Evolutionary conservation across 2,888 invertebrate genomes (phyloP), one percentile per base, ranked within the genome.

Genomic region (Scaeva pyrastri): DNA sequence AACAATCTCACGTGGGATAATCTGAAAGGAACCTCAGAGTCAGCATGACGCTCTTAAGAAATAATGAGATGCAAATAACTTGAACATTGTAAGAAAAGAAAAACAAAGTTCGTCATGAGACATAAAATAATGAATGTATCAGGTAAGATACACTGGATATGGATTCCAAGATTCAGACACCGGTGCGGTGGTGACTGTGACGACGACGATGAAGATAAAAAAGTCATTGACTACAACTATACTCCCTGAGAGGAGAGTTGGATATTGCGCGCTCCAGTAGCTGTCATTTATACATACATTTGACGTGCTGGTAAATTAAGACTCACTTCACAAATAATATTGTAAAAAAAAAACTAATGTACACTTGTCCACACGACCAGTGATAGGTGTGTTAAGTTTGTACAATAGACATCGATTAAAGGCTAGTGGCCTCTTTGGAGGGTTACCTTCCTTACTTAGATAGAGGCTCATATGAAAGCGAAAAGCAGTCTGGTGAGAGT

Each of bases 21-120:
- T 85, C 81, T 56, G 85, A 75, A 76, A 77, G 68, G 81, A 75
- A 71, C 71, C 70, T 48, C n/a, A 41, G 21, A 64, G 60, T 73
- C 50, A 62, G 52, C 73, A 78, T 48, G 58, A 23, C n/a, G 21
- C 64, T 68, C 72, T 85, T 23, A 68, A 70, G 56, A 77, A 73
- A 73, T 81, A 85, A 85, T 80, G 81, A 80, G 85, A 85, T 81
- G 85, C 85, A 85, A 85, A 81, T 76, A 81, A 81, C 81, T 76
- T 85, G 81, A 81, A 76, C 70, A 85, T 73, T 76, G 68, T 81
- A 76, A 58, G 11, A 43, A 43, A 64, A 16, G 48, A 19, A 48
- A 64, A 64, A 41, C 11, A 64, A 41, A 43, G 56, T 74, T 79
- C 56, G 41, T 70, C 66, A 77, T 78, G 71, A 76, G 31, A 55